Percentiles rank a stretch among this genome's conserved stretches.
Evolutionary conservation across 1,140 invertebrate species (phyloP).

Genomic region (Thalassaphorura encarpata): DNA sequence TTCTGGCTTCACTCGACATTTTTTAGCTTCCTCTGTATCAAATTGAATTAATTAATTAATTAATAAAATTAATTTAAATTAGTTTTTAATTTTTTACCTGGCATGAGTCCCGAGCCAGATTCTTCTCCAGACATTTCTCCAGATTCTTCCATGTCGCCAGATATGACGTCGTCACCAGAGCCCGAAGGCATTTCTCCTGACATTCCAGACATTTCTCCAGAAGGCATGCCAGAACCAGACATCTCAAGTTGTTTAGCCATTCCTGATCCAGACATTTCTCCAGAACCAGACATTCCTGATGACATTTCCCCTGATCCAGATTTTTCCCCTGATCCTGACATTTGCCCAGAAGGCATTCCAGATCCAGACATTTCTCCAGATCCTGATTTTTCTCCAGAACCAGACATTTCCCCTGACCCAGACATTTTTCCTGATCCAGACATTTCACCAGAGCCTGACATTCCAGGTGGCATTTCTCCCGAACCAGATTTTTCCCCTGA

Average conservation of each 20-base stretch:
- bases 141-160: too few species aligned
- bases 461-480: constrained; percentile 1
- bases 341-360: background rate
- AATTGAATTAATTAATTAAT: too few species aligned
- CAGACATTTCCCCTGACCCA: background rate
- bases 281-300: background rate
- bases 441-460: constrained; percentile 15
- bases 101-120: too few species aligned
- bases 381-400: background rate
- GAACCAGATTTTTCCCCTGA: constrained; percentile 1
- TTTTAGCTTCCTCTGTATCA: too few species aligned
- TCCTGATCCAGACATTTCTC: background rate
- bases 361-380: background rate
- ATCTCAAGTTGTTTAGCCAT: constrained; percentile 28
- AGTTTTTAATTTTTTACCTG: too few species aligned
- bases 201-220: too few species aligned
- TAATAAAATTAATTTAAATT: too few species aligned
- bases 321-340: background rate
- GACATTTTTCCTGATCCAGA: constrained; percentile 1
- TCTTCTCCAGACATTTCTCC: constrained; percentile 15
- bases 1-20: too few species aligned
- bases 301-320: background rate
- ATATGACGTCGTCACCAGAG: too few species aligned
- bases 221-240: constrained; percentile 21
- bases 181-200: too few species aligned